phyloP scores from a whole-genome alignment of 2,797 vertebrate species.

The Dromococcyx pavoninus region DNA sequence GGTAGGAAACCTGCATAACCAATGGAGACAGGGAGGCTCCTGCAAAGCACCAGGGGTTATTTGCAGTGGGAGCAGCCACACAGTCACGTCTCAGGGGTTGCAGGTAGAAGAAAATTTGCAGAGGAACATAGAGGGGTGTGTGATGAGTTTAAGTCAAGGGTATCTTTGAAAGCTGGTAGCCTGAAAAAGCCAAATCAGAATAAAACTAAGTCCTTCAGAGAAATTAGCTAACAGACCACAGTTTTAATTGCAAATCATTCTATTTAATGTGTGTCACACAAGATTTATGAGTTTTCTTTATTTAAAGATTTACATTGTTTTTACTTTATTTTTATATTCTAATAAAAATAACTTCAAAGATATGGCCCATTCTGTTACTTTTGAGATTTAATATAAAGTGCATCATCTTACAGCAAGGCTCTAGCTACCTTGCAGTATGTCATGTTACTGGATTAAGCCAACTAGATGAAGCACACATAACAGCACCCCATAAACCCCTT shows the following conservation, averaged over 20 bases:
- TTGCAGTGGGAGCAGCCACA: neutral
- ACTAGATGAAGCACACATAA: neutral
- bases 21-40: neutral
- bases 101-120: neutral
- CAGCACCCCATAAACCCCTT: neutral
- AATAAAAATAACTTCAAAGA: neutral
- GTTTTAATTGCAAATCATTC: neutral
- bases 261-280: neutral
- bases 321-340: neutral
- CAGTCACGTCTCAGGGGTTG: neutral
- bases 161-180: neutral
- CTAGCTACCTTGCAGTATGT: neutral
- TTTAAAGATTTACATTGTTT: neutral
- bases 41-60: neutral
- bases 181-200: neutral
- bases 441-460: neutral
- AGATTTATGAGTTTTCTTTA: neutral
- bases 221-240: neutral
- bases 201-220: neutral
- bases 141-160: neutral
- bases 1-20: neutral
- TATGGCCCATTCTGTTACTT: neutral
- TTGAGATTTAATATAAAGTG: neutral
- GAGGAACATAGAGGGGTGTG: accelerated
- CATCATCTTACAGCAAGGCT: neutral